Base-by-base conservation (phyloP, 2,888 invertebrate genomes). In the Caradrina clavipalpis region DNA sequence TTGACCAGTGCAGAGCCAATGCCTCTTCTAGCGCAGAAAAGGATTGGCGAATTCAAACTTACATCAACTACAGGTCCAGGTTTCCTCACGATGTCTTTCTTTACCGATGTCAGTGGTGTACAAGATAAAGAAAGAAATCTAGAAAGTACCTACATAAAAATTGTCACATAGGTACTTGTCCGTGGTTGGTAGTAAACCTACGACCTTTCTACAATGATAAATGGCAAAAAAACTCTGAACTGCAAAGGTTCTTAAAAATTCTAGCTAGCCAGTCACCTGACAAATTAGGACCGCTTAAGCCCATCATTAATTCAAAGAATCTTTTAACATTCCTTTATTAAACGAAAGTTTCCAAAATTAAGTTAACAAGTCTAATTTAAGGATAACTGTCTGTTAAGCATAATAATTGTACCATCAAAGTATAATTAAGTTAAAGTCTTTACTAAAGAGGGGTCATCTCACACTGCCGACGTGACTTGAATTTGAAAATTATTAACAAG, bases 371-470 rank as follows among this genome's bases (percentile, higher is more conserved):
- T 66, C 47, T 79, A 77, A 82, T 77, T 82, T 79, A 50, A 65
- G 47, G 62, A 77, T 82, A 69, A 77, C 54, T 56, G 69, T 59
- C 69, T 54, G 70, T 69, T 59, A 56, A 47, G 56, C 63, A 58
- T 74, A 66, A 74, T 80, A 72, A 82, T 76, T 82, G 42, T 61
- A 64, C 54, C 64, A 76, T 78, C 69, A 80, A 80, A 77, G 45
- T 69, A 21, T 68, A 70, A 82, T 81, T 77, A 80, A 79, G 77
- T 77, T 77, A 22, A 69, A 67, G 55, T 61, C 50, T 73, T 71
- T 53, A 45, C 63, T 21, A 39, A 71, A 76, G 31, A 75, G 17
- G 31, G 67, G 61, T 62, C 76, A 76, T 58, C 61, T 69, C 54
- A 67, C 42, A 60, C n/a, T 64, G 69, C 11, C 5, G 35, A 56